Conservation (phyloP, 2,888 invertebrate species). For the Oxyteleia sp. region DNA sequence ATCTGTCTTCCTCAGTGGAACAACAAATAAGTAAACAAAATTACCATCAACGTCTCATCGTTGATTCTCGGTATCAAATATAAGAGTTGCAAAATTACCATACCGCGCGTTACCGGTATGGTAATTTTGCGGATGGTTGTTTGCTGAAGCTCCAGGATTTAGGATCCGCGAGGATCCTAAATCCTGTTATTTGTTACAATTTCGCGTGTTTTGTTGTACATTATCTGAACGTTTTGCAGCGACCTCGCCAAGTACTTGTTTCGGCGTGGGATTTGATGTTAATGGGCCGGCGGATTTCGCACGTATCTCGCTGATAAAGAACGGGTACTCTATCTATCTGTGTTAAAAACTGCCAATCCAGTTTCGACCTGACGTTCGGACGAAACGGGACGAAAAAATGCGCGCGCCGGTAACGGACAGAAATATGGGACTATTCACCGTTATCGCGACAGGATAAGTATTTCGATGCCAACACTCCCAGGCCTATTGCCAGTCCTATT, state of each 20-base stretch:
- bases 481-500: constrained; percentile 89
- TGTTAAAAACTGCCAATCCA: constrained; percentile 24
- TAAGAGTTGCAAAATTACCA: no score
- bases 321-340: constrained; percentile 24
- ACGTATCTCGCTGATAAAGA: neutral
- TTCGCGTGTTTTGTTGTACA: neutral
- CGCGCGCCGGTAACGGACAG: neutral
- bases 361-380: constrained; percentile 23
- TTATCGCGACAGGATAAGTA: constrained; percentile 77
- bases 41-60: no score
- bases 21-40: neutral
- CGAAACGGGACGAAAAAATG: constrained; percentile 20
- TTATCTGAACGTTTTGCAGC: neutral
- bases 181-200: no score
- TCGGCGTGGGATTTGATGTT: constrained; percentile 24
- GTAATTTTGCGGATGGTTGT: no score
- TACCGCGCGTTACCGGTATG: no score
- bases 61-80: no score
- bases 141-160: no score
- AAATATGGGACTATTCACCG: constrained; percentile 76
- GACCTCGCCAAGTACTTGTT: neutral
- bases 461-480: constrained; percentile 83
- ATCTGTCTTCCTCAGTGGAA: neutral
- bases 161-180: no score
- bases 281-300: constrained; percentile 19